phyloP scores from a whole-genome alignment of 1,140 invertebrate species.

The Lepidotrigona ventralis region DNA sequence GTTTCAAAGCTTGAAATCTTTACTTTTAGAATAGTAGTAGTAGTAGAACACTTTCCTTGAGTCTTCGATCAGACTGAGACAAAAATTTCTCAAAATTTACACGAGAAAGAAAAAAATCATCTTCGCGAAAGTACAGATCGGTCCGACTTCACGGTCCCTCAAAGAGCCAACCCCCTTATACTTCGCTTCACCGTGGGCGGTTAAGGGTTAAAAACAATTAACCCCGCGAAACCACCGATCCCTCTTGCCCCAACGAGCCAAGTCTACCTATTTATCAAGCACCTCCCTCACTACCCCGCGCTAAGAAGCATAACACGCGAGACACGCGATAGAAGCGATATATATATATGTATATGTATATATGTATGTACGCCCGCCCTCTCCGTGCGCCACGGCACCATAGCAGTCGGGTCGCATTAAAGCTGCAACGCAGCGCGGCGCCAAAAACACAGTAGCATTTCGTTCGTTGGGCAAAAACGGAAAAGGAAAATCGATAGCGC shows the following conservation, averaged over 20 bases:
- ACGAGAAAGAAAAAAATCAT: no score
- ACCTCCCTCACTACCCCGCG: background rate
- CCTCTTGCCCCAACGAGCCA: no score
- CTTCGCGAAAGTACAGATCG: no score
- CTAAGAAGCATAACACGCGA: background rate
- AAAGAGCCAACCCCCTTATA: background rate
- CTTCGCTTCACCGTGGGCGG: background rate
- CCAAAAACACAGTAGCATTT: slow-evolving; percentile 37
- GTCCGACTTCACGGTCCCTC: no score
- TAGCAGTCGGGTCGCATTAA: slow-evolving; percentile 21
- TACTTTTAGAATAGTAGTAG: no score
- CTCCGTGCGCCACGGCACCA: no score
- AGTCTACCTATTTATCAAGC: background rate
- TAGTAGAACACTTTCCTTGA: no score
- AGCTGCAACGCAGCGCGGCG: slow-evolving; percentile 20
- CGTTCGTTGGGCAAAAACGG: slow-evolving; percentile 40
- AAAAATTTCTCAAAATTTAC: no score
- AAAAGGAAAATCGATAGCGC: slow-evolving; percentile 51
- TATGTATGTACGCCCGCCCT: no score
- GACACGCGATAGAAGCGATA: background rate
- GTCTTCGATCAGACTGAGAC: no score
- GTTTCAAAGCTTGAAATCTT: no score
- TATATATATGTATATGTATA: background rate
- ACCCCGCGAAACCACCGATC: background rate
- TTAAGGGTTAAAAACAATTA: background rate